Percentiles rank a stretch among this genome's conserved stretches.
These are phyloP conservation scores for Gortyna flavago DNA, from an alignment of 2,888 invertebrate species.

Conservation along the genomic window DNA sequence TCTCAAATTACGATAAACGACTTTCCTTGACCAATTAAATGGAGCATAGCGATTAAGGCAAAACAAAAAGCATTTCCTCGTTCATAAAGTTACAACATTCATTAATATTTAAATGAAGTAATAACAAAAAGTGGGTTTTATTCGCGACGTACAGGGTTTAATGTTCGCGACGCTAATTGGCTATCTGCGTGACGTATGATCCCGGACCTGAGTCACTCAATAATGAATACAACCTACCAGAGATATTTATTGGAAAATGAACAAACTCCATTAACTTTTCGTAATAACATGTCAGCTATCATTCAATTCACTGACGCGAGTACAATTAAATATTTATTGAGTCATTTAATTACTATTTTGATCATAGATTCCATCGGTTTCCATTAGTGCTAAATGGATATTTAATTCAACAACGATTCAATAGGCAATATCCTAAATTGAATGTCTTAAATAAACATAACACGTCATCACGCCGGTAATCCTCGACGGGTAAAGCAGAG, in stretches of 20 bases:
- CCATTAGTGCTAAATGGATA: not conserved
- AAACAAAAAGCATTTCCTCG: slow-evolving; percentile 7
- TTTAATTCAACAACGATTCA: not conserved
- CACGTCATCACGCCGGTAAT: not conserved
- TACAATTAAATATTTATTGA: slow-evolving; percentile 32
- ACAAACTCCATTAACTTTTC: slow-evolving; percentile 69
- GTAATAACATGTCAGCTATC: slow-evolving; percentile 63
- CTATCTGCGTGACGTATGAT: slow-evolving; percentile 65
- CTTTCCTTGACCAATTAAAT: slow-evolving; percentile 30
- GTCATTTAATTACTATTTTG: slow-evolving; percentile 13
- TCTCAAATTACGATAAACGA: slow-evolving; percentile 28
- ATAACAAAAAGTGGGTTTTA: slow-evolving; percentile 51
- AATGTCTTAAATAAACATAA: not conserved
- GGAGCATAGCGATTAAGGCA: not conserved
- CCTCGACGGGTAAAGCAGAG: not conserved
- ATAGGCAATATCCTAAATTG: not conserved
- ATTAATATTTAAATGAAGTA: slow-evolving; percentile 49
- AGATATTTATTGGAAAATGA: slow-evolving; percentile 71
- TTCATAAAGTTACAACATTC: slow-evolving; percentile 40
- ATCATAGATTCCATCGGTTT: not conserved
- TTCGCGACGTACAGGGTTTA: slow-evolving; percentile 38
- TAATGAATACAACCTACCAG: slow-evolving; percentile 70
- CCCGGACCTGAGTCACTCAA: slow-evolving; percentile 65
- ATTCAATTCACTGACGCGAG: slow-evolving; percentile 53
- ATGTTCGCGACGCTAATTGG: slow-evolving; percentile 71